Base-by-base conservation (phyloP, 2,113 vertebrate genomes). In the Hystrix cristata region DNA sequence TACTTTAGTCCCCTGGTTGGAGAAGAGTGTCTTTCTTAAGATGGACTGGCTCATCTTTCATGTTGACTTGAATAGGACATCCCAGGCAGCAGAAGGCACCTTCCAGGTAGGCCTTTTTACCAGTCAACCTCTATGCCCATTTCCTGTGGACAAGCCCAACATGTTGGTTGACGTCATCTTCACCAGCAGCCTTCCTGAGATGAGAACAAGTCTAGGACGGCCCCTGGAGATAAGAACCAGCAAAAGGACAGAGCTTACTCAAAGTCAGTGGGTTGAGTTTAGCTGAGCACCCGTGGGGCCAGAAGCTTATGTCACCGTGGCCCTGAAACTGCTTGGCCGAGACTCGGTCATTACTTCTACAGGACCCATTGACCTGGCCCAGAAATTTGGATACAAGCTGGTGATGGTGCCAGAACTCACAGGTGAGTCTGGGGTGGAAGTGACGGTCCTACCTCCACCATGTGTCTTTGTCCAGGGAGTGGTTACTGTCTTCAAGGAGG, bases 21-120 rank as follows among this genome's bases (percentile, higher is more conserved):
- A 95, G 95, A 97, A 98, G 96, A 97, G 98, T 69, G 97, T 99
- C 25, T 95, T 98, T 93, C 98, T 99, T 60, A 99, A 87, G n/a
- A n/a, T 99, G 79, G 98, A 99, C 19, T 99, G 99, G 99, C 99
- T 99, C 0, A 98, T 98, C 67, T 99, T 99, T 97, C 99, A 99
- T 93, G 98, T 99, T 5, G 98, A 99, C 64, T 98, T 99, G 90
- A 99, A 99, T 14, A 99, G 98, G 97, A 98, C 98, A 2, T 98
- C 98, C 89, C 98, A 98, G 91, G 96, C 98, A 11, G 94, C 95
- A 43, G 99, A 99, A 14, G 98, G 96, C 97, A 99, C 98, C 80
- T 99, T 99, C 97, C 99, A 99, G 98, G 98, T 99, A 92, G 98
- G 99, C 25, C 98, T 99, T 79, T 99, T 99, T 98, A 99, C 99